Base-by-base conservation (phyloP, 2,113 vertebrate species). In the Proterorhinus semilunaris region DNA sequence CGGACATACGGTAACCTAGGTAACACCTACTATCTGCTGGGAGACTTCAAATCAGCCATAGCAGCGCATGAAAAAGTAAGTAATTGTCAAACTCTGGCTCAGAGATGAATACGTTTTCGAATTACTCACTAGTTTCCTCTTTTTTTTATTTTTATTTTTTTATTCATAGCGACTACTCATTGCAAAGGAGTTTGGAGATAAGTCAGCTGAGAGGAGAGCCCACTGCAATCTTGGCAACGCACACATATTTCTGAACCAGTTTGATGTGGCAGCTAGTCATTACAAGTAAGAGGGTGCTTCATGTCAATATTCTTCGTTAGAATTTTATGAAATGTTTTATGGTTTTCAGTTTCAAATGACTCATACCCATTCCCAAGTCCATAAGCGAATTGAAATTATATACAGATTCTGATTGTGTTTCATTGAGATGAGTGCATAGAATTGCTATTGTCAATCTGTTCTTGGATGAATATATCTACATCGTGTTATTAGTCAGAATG, bases 161-260 rank as follows among this genome's bases (percentile, higher is more conserved):
- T 53, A 1, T 21, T 21, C 13, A 36, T 82, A 99, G 98, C 94
- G 97, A 50, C 95, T 99, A 48, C 92, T 96, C 17, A 95, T 99
- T 82, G 98, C 98, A 47, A 97, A 96, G 89, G 98, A 99, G 90
- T 99, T 99, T 87, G 97, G 98, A 53, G 98, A 99, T 82, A 92
- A 89, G 87, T 95, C 95, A 0, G 97, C 98, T 0, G 97, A 99
- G 89, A 94, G 98, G 91, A 94, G 98, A 89, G 97, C 97, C 0
- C 97, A 97, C 80, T 98, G 96, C 89, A 99, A 98, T 85, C 95
- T 99, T 59, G 98, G 97, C 80, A 99, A 99, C 11, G 95, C 97
- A 6, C 93, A 94, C 86, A 94, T 99, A 79, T 99, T 99, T 87
- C 94, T 98, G 72, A 94, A 94, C 53, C 95, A 98, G 91, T 98